Conservation (phyloP, 23 tunicate species). For the Pegea sp. region DNA sequence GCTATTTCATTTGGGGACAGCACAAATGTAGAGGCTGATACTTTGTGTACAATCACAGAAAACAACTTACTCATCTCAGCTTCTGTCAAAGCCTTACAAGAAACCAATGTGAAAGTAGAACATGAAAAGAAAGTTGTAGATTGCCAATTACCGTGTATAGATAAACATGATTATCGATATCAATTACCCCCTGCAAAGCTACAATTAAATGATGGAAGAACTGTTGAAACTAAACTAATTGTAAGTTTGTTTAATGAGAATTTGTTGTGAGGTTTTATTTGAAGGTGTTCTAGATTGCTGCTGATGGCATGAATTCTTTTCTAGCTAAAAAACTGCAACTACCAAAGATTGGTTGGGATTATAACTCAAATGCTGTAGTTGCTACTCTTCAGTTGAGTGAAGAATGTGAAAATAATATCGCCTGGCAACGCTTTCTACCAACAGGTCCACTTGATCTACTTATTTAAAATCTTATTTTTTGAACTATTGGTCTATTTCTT, state of each 20-base stretch:
- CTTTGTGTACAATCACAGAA: conserved; percentile 42
- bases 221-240: conserved; percentile 22
- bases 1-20: conserved; percentile 14
- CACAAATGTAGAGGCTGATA: conserved; percentile 30
- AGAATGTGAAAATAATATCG: conserved; percentile 24
- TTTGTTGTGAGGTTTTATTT: no score
- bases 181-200: conserved; percentile 3
- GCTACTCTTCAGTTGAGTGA: conserved; percentile 39
- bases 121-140: conserved; percentile 9
- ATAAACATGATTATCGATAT: conserved; percentile 7
- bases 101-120: conserved; percentile 5
- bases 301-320: conserved; percentile 67
- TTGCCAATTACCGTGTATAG: conserved; percentile 26
- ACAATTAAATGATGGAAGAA: conserved; percentile 9
- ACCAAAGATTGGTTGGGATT: conserved; percentile 10
- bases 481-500: no score
- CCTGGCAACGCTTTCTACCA: conserved; percentile 89
- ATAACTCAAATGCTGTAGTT: conserved; percentile 51
- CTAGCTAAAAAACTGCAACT: conserved; percentile 16
- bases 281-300: conserved; percentile 40
- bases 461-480: no score
- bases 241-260: no score
- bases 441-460: no score
- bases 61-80: conserved; percentile 25
- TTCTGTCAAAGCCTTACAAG: conserved; percentile 4